A percentile compares a stretch with the other conserved stretches of the same genome.
Evolutionary conservation across 2,113 vertebrate species (phyloP).

Genomic region (Galbula dea): DNA sequence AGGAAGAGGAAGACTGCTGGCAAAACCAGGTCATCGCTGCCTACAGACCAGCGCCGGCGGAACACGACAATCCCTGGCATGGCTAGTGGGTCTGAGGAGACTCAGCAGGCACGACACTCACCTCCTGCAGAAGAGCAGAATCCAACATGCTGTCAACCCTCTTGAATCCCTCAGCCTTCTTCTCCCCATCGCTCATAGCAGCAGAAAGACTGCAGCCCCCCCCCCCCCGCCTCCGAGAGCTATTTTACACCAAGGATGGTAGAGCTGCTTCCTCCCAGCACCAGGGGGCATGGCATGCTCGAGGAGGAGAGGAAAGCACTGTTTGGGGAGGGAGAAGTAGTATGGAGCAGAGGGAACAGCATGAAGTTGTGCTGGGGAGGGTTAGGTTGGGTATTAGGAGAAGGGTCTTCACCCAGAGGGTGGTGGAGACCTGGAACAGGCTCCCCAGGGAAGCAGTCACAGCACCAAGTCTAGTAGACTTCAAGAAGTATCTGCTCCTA

Average conservation of each 20-base stretch:
- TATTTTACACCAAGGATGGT: neutral
- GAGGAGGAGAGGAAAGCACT: neutral
- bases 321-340: neutral
- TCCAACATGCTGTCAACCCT: neutral
- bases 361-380: no score
- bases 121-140: constrained; percentile 51
- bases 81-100: constrained; percentile 68
- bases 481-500: no score
- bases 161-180: neutral
- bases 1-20: constrained; percentile 97
- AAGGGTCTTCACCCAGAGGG: no score
- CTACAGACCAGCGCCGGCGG: constrained; percentile 99
- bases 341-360: no score
- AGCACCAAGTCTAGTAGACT: no score
- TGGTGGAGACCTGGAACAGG: no score
- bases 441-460: no score
- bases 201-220: no score
- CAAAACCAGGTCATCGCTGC: constrained; percentile 99
- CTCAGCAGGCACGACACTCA: constrained; percentile 69
- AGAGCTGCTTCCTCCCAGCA: neutral
- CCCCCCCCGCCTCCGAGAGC: neutral
- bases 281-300: neutral
- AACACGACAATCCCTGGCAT: constrained; percentile 99
- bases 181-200: no score
- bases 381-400: no score